These are phyloP conservation scores for Neodiprion lecontei DNA, from an alignment of 1,140 invertebrate species.

Conservation along the genomic window DNA sequence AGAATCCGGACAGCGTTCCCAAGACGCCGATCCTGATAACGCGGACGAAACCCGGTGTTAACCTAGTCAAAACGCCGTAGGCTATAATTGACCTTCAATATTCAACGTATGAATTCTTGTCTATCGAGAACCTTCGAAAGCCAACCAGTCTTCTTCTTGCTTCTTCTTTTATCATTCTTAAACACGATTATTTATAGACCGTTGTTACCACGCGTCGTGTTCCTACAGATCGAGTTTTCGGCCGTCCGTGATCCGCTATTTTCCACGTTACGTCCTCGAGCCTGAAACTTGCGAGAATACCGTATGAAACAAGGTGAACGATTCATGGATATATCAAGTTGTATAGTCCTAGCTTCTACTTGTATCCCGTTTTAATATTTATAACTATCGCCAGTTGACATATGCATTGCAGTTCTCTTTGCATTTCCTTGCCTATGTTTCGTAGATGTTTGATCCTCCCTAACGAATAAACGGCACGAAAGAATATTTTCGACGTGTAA, in stretches of 20 bases:
- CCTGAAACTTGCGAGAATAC: no score
- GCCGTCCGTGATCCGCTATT: neutral
- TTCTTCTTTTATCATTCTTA: no score
- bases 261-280: neutral
- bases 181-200: neutral
- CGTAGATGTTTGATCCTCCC: no score
- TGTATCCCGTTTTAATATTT: no score
- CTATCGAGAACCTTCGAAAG: slow-evolving; percentile 35
- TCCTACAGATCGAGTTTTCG: neutral
- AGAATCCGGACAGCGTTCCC: slow-evolving; percentile 58
- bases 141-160: slow-evolving; percentile 37
- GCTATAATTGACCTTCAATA: neutral
- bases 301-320: no score
- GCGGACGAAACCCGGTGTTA: slow-evolving; percentile 51
- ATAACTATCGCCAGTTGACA: no score
- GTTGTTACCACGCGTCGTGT: neutral
- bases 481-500: no score
- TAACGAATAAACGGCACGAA: no score
- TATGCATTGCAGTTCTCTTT: no score
- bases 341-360: no score
- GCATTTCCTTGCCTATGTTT: no score
- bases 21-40: slow-evolving; percentile 59
- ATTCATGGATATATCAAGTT: no score
- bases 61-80: slow-evolving; percentile 55
- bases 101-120: slow-evolving; percentile 21